phyloP scores from a whole-genome alignment of 2,888 invertebrate genomes.

The Choreutis nemorana region DNA sequence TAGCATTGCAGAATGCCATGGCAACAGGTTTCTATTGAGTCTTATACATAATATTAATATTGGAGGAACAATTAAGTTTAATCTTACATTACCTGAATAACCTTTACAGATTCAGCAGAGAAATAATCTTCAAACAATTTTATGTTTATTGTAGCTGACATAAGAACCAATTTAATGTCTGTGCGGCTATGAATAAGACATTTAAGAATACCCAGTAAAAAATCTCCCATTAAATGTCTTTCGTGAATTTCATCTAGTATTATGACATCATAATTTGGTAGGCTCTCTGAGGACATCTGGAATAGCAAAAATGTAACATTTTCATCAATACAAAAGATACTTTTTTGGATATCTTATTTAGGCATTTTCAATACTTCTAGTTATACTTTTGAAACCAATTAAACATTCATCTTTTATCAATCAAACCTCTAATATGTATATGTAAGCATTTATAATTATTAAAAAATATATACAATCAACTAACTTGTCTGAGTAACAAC shows the following conservation, averaged over 20 bases:
- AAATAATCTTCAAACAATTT: slow-evolving; percentile 94
- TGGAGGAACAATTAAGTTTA: too few relatives aligned
- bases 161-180: slow-evolving; percentile 90
- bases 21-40: too few relatives aligned
- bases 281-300: slow-evolving; percentile 84
- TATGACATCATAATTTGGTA: slow-evolving; percentile 89
- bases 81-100: slow-evolving; percentile 78
- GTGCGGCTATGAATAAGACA: slow-evolving; percentile 83
- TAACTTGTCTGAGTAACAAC: slow-evolving; percentile 80
- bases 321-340: not conserved
- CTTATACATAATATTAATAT: too few relatives aligned
- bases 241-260: slow-evolving; percentile 98
- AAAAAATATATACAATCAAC: too few relatives aligned
- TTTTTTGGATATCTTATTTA: too few relatives aligned
- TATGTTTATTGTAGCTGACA: slow-evolving; percentile 99
- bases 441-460: too few relatives aligned
- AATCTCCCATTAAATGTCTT: slow-evolving; percentile 93
- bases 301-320: slow-evolving; percentile 10
- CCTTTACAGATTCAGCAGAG: slow-evolving; percentile 76
- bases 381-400: too few relatives aligned
- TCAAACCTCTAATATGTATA: too few relatives aligned
- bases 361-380: too few relatives aligned
- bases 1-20: too few relatives aligned
- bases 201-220: slow-evolving; percentile 92
- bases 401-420: too few relatives aligned